Conservation (phyloP, 2,888 invertebrate genomes). For the Lasioglossum marginatum region DNA sequence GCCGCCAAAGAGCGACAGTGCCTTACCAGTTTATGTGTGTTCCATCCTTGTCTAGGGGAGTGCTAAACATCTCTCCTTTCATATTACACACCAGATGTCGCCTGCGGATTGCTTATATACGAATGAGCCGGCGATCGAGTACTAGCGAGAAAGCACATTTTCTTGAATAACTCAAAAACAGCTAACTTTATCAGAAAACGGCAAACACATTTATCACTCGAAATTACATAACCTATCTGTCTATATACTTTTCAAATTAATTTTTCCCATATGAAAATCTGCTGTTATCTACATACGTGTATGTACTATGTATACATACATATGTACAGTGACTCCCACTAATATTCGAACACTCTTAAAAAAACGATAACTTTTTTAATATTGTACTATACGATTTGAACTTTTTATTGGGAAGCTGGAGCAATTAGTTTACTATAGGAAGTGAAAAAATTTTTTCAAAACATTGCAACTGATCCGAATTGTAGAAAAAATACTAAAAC, state of each 20-base stretch:
- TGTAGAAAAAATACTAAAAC: too few relatives aligned
- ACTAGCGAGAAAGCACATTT: slow-evolving; percentile 75
- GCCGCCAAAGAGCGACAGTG: slow-evolving; percentile 76
- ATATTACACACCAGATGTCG: slow-evolving; percentile 91
- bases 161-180: slow-evolving; percentile 38
- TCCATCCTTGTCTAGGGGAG: slow-evolving; percentile 95
- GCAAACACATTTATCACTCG: slow-evolving; percentile 11
- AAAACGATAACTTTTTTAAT: too few relatives aligned
- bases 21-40: slow-evolving; percentile 84
- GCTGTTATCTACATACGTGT: neutral
- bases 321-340: too few relatives aligned
- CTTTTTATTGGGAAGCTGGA: too few relatives aligned
- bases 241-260: neutral
- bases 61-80: slow-evolving; percentile 99
- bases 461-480: too few relatives aligned
- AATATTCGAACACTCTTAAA: too few relatives aligned
- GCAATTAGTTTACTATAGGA: too few relatives aligned
- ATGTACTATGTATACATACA: too few relatives aligned
- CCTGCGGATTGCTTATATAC: slow-evolving; percentile 77
- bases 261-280: neutral
- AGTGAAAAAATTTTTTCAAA: too few relatives aligned
- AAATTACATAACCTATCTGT: slow-evolving; percentile 1
- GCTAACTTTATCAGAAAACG: neutral
- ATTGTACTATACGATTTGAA: too few relatives aligned
- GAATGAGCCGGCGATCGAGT: slow-evolving; percentile 17